Base-by-base conservation (phyloP, 1,140 invertebrate species). In the Hyphantria cunea region DNA sequence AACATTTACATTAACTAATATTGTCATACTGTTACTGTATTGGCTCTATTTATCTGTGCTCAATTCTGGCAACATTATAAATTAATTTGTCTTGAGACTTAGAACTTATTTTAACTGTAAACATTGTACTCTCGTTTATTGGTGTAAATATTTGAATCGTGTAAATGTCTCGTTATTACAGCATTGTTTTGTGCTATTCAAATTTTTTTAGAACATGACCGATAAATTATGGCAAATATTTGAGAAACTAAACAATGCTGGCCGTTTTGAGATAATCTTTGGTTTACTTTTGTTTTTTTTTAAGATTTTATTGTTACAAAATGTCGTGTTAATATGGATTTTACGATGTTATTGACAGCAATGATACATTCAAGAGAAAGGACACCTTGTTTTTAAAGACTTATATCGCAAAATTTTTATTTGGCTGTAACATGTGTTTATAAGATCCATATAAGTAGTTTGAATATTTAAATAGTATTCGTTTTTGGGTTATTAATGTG, bases 31-130 rank as follows among this genome's bases (percentile, higher is more conserved):
- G 64, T 73, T 67, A 34, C 51, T 69, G 47, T 76, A 72, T 74
- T 76, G 70, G 50, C 54, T 56, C 53, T 72, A 48, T 70, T 74
- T 74, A 74, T 76, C 70, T 66, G 50, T 66, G 58, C 47, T 70
- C 63, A 72, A 80, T 80, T 78, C 63, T 68, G 64, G 39, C 61
- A 52, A 71, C 67, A 69, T 77, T 78, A 69, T 78, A 84, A 84
- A 85, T 84, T 74, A 87, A 87, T 85, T 82, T 82, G 75, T 48
- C 56, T 71, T 51, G 68, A 82, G 75, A 69, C 75, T 87, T 83
- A 86, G 76, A 75, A 72, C 82, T 80, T 84, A 84, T 86, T 84
- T 73, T 83, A 71, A 68, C 52, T 70, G 78, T 68, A 84, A 85
- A 87, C 78, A 87, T 67, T 67, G 66, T 68, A 52, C 59, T 72